Evolutionary conservation across 1,140 invertebrate species (phyloP), one percentile per base, ranked within the genome.

Genomic region (Heliconius hermathena): DNA sequence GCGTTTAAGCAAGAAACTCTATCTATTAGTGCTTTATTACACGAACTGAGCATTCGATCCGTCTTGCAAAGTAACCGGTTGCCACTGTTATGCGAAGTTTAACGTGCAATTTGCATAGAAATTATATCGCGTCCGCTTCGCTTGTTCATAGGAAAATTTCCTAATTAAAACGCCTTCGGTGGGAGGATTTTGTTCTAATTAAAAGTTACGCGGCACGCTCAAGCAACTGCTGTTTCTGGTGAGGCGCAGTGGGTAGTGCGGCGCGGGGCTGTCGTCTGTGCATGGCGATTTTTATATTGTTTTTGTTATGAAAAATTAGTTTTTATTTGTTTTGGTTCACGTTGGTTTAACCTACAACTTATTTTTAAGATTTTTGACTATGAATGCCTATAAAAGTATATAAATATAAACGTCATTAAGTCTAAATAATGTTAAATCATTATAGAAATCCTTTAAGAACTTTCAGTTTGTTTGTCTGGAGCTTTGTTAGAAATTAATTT

Each of bases 81-180:
- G 71, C 70, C 66, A 70, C 70, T 80, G 80, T 81, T 81, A 90
- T 79, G 76, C 87, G 87, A 91, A 94, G 89, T 94, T 93, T 92
- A 92, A 92, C 86, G 89, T 87, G 85, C 85, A 90, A 94, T 94
- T 94, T 93, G 91, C 92, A 94, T 94, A 90, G 91, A 94, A 92
- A 93, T 94, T 92, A 94, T 94, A 90, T 89, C 87, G 89, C 88
- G 90, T 89, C 87, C 89, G 79, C 78, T 66, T 76, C 82, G 87
- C 88, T 91, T 91, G 91, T 91, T 91, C 92, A 91, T 92, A 87
- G 90, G 89, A 91, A 94, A 92, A 92, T 94, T 92, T 91, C 89
- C 91, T 93, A 94, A 94, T 94, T 94, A 94, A 94, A 93, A 91
- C 91, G 91, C 89, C 92, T 94, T 92, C 87, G 87, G 81, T 86